Percentiles rank a stretch among this genome's conserved stretches.
Conservation (phyloP, 2,888 invertebrate species). For the Dascillus cervinus region DNA sequence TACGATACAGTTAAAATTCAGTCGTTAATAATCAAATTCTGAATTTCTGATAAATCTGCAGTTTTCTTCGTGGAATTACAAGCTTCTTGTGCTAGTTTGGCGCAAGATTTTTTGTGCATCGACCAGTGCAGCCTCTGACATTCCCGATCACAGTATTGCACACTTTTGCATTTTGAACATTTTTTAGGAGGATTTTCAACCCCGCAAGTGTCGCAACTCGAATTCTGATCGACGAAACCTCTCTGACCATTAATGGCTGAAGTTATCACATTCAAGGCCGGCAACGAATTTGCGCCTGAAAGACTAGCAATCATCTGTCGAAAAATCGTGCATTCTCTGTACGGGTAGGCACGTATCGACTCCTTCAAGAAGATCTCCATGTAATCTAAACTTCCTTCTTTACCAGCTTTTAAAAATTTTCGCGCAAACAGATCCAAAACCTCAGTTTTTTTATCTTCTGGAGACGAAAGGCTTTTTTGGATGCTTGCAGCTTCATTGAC, state of each 20-base stretch:
- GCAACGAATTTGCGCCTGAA: slow-evolving; percentile 64
- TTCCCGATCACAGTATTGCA: slow-evolving; percentile 88
- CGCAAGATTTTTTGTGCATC: slow-evolving; percentile 80
- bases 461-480: slow-evolving; percentile 52
- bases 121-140: slow-evolving; percentile 94
- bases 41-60: too few species aligned
- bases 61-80: too few species aligned
- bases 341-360: slow-evolving; percentile 84
- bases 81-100: slow-evolving; percentile 47
- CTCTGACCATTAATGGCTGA: slow-evolving; percentile 84
- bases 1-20: too few species aligned
- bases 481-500: slow-evolving; percentile 64
- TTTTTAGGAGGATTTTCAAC: slow-evolving; percentile 86
- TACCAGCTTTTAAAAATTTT: slow-evolving; percentile 68
- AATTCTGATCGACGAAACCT: slow-evolving; percentile 61
- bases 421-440: slow-evolving; percentile 67
- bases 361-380: slow-evolving; percentile 74
- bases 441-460: slow-evolving; percentile 55
- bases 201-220: slow-evolving; percentile 78
- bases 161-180: slow-evolving; percentile 90
- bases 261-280: slow-evolving; percentile 63
- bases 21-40: too few species aligned
- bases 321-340: slow-evolving; percentile 81
- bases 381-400: slow-evolving; percentile 54
- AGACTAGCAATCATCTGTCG: slow-evolving; percentile 75